Evolutionary conservation across 2,888 invertebrate species (phyloP), one percentile per base, ranked within the genome.

Genomic region (Notodonta dromedarius): DNA sequence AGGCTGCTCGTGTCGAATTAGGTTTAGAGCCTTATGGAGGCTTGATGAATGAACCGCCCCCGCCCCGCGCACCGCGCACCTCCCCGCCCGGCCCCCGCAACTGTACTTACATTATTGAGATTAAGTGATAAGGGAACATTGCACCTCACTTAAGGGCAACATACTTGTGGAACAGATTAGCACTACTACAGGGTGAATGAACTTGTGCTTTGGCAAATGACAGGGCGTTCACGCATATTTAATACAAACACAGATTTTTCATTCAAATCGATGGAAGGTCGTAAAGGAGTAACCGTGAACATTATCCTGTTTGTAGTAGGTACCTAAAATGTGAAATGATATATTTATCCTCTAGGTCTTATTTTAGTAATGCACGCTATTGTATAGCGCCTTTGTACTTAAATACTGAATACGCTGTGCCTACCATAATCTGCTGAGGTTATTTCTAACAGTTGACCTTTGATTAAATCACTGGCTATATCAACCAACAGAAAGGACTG

Each of bases 1-100:
- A 92, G 91, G 93, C 83, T 90, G 88, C 85, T 88, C 85, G 88
- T 82, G 86, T 91, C 90, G 93, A 93, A 91, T 93, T 93, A 93
- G 91, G 93, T 90, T 92, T 93, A 93, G 90, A 91, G 89, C 92
- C 92, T 92, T 92, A 91, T 90, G 91, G 86, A 87, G 82, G 86
- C 87, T 87, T 92, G 92, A 93, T 93, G 92, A 93, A 93, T 93
- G 93, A 92, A 93, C 84, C 69, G 63, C 76, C 70, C 69, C 77
- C 72, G 79, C 70, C 78, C 76, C 70, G 64, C 75, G 69, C 78
- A 61, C 78, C 70, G 66, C 71, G 42, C 66, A 58, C 70, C 72
- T 59, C 74, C 65, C 71, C 69, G 60, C 66, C 57, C 65, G 55
- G 59, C 53, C 62, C 65, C 69, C 68, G 63, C 73, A 70, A 71